Conservation (phyloP, 2,888 invertebrate species). For the Aspidiotus rigidus region DNA sequence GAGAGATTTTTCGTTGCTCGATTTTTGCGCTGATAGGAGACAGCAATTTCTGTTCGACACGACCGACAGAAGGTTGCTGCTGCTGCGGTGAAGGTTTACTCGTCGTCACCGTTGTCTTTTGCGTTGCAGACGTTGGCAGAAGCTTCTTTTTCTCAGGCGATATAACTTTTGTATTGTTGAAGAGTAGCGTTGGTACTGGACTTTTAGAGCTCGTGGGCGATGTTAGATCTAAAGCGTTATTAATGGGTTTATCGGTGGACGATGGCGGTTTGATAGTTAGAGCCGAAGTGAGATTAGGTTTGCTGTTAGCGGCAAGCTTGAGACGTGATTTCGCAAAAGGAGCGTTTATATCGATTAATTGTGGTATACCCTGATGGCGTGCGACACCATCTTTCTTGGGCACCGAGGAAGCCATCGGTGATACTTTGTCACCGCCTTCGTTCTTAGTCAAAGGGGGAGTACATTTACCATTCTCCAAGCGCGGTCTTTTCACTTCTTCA, state of each 20-base stretch:
- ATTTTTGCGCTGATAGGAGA: neutral
- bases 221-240: conserved; percentile 3
- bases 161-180: neutral
- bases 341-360: conserved; percentile 38
- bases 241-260: neutral
- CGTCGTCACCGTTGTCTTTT: conserved; percentile 5
- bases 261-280: conserved; percentile 6
- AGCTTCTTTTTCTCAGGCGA: conserved; percentile 24
- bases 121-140: conserved; percentile 15
- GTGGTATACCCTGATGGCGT: conserved; percentile 36
- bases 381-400: conserved; percentile 1
- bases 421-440: neutral
- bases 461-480: conserved; percentile 6
- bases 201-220: neutral
- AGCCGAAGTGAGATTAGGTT: conserved; percentile 20
- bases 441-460: neutral
- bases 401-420: neutral
- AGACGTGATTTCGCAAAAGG: conserved; percentile 31
- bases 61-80: neutral
- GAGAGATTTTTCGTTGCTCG: neutral
- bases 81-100: neutral
- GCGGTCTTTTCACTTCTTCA: neutral
- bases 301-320: conserved; percentile 16
- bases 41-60: neutral
- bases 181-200: neutral